Evolutionary conservation across 2,888 invertebrate species (phyloP), one percentile per base, ranked within the genome.

Genomic region (Standfussiana lucernea): DNA sequence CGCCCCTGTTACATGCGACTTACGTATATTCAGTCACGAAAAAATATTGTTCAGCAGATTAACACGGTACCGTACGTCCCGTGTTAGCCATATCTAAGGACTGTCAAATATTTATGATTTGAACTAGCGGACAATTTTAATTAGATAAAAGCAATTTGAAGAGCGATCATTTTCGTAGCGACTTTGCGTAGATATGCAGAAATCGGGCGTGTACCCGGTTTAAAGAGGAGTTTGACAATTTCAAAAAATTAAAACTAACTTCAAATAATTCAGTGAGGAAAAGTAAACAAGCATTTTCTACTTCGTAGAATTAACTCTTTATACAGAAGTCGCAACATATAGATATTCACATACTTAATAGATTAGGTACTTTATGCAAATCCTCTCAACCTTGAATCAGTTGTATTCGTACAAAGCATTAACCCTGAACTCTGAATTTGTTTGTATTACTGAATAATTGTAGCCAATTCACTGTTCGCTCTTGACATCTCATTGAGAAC

Each of bases 401-500:
- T 66, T 40, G 37, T 53, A 77, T 61, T 21, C 61, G 15, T 11
- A 45, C 37, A 40, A n/a, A 70, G 8, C 77, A 45, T 61, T 62
- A 66, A 11, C 82, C 85, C 18, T 84, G 75, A 82, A 75, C 75
- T 61, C 75, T 13, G 37, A 50, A 64, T 80, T 64, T 21, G 28
- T 80, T 71, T 64, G 56, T 15, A 66, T 50, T 70, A 69, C n/a
- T 53, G 70, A 59, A n/a, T 80, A 82, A 82, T 82, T 84, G 75
- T 32, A 65, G 21, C 71, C 81, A 80, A 82, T 80, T 81, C 62
- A 71, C 62, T 67, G 37, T 64, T 80, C 67, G 82, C 37, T 75
- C 72, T 80, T 61, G 69, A 84, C 80, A n/a, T 84, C 37, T 61
- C 53, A 84, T 84, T 71, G 35, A 72, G 45, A 50, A 62, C n/a